Conservation (phyloP, 2,797 vertebrate species). For the Mionectes olivaceus region DNA sequence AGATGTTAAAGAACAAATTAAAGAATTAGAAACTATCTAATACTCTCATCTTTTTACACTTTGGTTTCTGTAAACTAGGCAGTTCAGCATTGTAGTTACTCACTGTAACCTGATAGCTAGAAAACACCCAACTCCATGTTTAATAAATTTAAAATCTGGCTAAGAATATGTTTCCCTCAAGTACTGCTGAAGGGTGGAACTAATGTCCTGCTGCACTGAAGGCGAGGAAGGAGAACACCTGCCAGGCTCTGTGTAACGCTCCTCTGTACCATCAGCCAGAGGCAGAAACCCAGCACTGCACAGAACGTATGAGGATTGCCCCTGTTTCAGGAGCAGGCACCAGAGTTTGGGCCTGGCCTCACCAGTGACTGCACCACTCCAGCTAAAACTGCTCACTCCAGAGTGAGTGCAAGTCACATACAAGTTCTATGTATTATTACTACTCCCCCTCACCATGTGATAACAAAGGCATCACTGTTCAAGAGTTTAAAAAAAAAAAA, state of each 20-base stretch:
- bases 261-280: accelerated
- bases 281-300: not conserved
- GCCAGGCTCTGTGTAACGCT: not conserved
- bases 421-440: not conserved
- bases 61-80: not conserved
- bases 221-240: not conserved
- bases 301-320: accelerated
- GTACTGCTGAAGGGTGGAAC: not conserved
- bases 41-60: not conserved
- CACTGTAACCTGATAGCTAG: not conserved
- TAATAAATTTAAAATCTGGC: conserved; percentile 26
- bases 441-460: not conserved
- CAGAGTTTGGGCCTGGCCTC: not conserved
- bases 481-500: not conserved
- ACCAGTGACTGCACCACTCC: not conserved
- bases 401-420: not conserved
- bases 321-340: not conserved
- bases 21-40: not conserved
- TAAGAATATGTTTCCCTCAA: not conserved
- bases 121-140: conserved; percentile 12
- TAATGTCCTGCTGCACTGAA: not conserved
- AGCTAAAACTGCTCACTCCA: no score
- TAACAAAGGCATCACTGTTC: not conserved
- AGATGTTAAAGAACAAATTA: not conserved
- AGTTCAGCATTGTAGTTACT: not conserved